Percentiles rank a stretch among this genome's conserved stretches.
phyloP scores from a whole-genome alignment of 2,797 vertebrate genomes.

The Perodicticus potto region DNA sequence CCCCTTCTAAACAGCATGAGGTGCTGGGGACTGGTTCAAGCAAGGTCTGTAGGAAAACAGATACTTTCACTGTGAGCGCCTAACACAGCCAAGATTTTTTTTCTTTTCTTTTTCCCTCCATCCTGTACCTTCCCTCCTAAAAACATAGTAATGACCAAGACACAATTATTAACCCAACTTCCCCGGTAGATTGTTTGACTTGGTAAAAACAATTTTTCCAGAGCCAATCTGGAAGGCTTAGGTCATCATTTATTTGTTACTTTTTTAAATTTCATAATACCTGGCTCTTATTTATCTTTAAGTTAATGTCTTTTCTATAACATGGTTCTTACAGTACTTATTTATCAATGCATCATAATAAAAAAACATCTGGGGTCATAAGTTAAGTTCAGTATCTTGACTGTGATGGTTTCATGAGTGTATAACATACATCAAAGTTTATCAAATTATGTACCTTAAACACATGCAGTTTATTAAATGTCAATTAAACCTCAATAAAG shows the following conservation, averaged over 20 bases:
- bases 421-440: slow-evolving; percentile 24
- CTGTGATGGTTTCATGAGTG: neutral
- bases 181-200: neutral
- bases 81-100: neutral
- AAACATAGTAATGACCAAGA: neutral
- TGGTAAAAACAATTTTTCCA: slow-evolving; percentile 54
- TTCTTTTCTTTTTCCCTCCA: neutral
- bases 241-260: slow-evolving; percentile 28
- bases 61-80: slow-evolving; percentile 65
- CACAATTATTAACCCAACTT: slow-evolving; percentile 40
- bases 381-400: slow-evolving; percentile 49
- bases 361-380: neutral
- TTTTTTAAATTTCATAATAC: slow-evolving; percentile 51
- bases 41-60: slow-evolving; percentile 81
- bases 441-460: slow-evolving; percentile 51
- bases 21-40: slow-evolving; percentile 71
- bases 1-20: slow-evolving; percentile 61
- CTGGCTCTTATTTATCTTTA: slow-evolving; percentile 37
- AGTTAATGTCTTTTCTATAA: slow-evolving; percentile 40
- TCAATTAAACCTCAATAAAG: slow-evolving; percentile 62
- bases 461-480: slow-evolving; percentile 16
- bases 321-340: neutral
- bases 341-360: slow-evolving; percentile 50
- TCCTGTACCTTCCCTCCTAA: neutral
- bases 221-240: neutral